Percentiles rank a stretch among this genome's conserved stretches.
These are phyloP conservation scores for Drosophila paulistorum DNA, from an alignment of 1,140 invertebrate species.

Conservation along the genomic window DNA sequence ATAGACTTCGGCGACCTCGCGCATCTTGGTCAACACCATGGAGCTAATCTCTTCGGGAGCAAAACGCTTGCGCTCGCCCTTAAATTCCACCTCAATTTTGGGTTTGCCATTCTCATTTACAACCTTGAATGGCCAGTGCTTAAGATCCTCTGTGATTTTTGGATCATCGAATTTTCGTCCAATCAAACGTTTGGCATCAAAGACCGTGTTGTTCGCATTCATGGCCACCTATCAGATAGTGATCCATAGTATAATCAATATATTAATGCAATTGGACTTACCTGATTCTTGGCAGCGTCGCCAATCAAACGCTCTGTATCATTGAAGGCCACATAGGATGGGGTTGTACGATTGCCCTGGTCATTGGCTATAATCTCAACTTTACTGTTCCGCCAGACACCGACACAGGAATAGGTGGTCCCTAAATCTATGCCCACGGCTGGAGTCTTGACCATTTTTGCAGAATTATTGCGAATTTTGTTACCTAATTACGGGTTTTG, in stretches of 20 bases:
- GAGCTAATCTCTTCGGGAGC: slow-evolving; percentile 94
- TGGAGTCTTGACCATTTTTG: slow-evolving; percentile 83
- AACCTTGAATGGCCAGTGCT: slow-evolving; percentile 92
- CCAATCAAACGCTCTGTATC: slow-evolving; percentile 87
- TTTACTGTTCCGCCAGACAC: slow-evolving; percentile 92
- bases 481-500: neutral
- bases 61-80: slow-evolving; percentile 90
- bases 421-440: slow-evolving; percentile 92
- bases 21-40: slow-evolving; percentile 93
- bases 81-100: slow-evolving; percentile 90
- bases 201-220: slow-evolving; percentile 93
- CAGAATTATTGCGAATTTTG: neutral
- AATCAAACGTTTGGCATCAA: slow-evolving; percentile 92
- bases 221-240: slow-evolving; percentile 86
- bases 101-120: slow-evolving; percentile 88
- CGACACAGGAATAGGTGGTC: slow-evolving; percentile 92
- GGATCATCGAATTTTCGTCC: slow-evolving; percentile 90
- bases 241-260: neutral
- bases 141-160: slow-evolving; percentile 90
- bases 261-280: slow-evolving; percentile 35
- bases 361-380: slow-evolving; percentile 97
- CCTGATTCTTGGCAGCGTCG: slow-evolving; percentile 84
- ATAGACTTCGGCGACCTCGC: slow-evolving; percentile 86
- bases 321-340: slow-evolving; percentile 94
- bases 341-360: slow-evolving; percentile 96